Base-by-base conservation (phyloP, 30 jellyfish, hydroid and myxozoan species). In the Morbakka virulenta region DNA sequence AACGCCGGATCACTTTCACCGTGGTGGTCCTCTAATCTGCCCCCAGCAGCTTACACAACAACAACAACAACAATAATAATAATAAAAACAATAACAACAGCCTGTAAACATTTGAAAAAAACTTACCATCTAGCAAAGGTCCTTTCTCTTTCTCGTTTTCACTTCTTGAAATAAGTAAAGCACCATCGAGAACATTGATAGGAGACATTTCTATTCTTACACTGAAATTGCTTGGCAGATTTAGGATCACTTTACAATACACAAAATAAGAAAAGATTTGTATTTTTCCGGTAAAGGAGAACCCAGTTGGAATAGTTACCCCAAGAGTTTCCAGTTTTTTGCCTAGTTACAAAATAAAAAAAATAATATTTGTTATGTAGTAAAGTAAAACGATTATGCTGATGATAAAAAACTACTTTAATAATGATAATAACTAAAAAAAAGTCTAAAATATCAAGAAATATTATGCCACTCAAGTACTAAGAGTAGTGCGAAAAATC, bases 141-240 rank as follows among this genome's bases (percentile, higher is more conserved):
- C 98, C 98, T 21, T 86, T 86, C 20, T 92, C 98, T 0, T 77
- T 74, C 52, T 92, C 96, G 2, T 53, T 32, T 72, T 49, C 67
- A n/a, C 93, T 61, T 52, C 88, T 30, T 70, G 63, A 79, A 33
- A 92, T 78, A 1, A 82, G 83, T 20, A 92, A 63, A 23, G 81
- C 49, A 0, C 98, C 98, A 0, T 64, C 69, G 17, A 83, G 92
- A 28, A 92, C 67, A 34, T 67, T 81, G 52, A 92, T 69, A 4
- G 96, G 98, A 0, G 95, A 73, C 95, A 92, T 49, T 32, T 92
- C 95, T 29, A 81, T 96, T 0, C 31, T 71, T 1, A 92, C 66
- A 13, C 76, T 64, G 31, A 92, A 62, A 22, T 62, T 41, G 1
- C 28, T 47, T 62, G 76, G 76, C 2, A 85, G 85, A 9, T 80